Evolutionary conservation across 1,140 invertebrate genomes (phyloP), one percentile per base, ranked within the genome.

Genomic region (Hypothenemus hampei): DNA sequence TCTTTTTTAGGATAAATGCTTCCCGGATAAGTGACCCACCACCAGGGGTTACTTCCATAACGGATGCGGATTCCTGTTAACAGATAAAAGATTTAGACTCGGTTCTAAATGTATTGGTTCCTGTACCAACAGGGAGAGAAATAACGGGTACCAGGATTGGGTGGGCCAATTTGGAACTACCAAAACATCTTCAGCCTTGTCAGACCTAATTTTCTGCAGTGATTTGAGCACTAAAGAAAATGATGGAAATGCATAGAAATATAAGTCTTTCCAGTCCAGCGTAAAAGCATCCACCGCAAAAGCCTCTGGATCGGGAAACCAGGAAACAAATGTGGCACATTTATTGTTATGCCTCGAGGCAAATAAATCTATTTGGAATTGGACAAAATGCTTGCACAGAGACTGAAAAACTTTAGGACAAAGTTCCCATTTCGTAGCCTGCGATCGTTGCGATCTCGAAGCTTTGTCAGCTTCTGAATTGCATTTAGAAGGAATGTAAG

Each of bases 181-280:
- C 2, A 68, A 10, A 15, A 68, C 55, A 5, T 60, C 64, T 21
- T 8, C 36, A 44, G 63, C 58, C 26, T 60, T 55, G 18, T 67
- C 65, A 16, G 7, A 11, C 15, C 54, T 57, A 37, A 62, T 61
- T 61, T 66, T 66, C 16, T 55, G 26, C 33, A 65, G 46, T n/a
- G 51, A 55, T 49, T 56, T 59, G 2, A 59, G 31, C 39, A 67
- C 57, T 16, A 64, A 3, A 1, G 50, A 20, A 50, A 67, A 60
- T 20, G 63, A 63, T n/a, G 62, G 64, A 53, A 67, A 66, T 15
- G 62, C 63, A 22, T 67, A 66, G 57, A 65, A 65, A n/a, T 44
- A 58, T 8, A 31, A 44, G 15, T 58, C 20, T 21, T 22, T 48
- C 60, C 65, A 65, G 19, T 35, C 44, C n/a, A 65, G 10, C 4